Base-by-base conservation (phyloP, 2,888 invertebrate genomes). In the Girardia tigrina region DNA sequence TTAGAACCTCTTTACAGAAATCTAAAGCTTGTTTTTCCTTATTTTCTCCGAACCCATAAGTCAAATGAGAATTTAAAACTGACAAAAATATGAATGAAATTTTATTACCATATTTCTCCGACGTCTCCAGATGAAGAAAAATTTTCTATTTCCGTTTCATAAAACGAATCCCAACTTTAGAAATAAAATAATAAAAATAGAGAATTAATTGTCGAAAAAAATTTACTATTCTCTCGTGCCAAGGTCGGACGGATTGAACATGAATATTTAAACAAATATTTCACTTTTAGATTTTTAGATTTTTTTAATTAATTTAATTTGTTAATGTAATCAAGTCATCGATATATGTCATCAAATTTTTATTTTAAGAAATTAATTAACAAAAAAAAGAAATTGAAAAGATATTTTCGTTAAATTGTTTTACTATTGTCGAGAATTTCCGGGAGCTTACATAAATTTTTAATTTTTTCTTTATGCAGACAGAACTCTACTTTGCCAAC, bases 21-120 rank as follows among this genome's bases (percentile, higher is more conserved):
- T 56, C 23, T 56, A 56, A 56, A 8, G 56, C 56, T n/a, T 56
- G 56, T 56, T 56, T 56, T 56, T 56, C 56, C 23, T 56, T 56
- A 20, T n/a, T 2, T 56, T 56, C 56, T 56, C 56, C 56, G n/a
- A 56, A 56, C 56, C 56, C 23, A 8, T 36, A 16, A 12, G 16
- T 36, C n/a, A 56, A 56, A 56, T 8, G 23, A 56, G n/a, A 4
- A 56, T 56, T 12, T 56, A 20, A 20, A n/a, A n/a, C n/a, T n/a
- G n/a, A n/a, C n/a, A n/a, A n/a, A n/a, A 56, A 16, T 20, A 56
- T 56, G 4, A 20, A 8, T 56, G 4, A 12, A 16, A n/a, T 6
- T 20, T 12, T 20, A 56, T 2, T 56, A 56, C 56, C 56, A 56
- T 56, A 56, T 56, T 56, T 56, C 56, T 4, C 56, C 56, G 23